These are phyloP conservation scores for Drosophila falleni DNA, from an alignment of 2,888 invertebrate species.

Conservation along the genomic window DNA sequence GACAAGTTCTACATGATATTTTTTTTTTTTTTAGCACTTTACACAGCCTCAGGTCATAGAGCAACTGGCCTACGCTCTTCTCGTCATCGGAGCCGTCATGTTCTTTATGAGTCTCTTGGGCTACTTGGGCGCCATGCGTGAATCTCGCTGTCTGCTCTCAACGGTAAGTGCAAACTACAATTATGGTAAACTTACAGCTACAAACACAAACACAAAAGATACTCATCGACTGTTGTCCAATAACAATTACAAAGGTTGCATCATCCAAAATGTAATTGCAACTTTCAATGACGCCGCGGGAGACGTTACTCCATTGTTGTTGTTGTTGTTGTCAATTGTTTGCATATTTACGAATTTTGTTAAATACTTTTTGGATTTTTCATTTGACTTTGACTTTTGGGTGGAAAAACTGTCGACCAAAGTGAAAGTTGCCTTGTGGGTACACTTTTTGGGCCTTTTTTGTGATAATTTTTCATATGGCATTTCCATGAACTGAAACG, in stretches of 20 bases:
- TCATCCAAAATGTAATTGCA: slow-evolving; percentile 36
- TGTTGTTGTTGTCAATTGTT: slow-evolving; percentile 34
- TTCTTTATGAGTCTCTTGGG: slow-evolving; percentile 91
- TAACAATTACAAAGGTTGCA: slow-evolving; percentile 29
- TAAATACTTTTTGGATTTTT: slow-evolving; percentile 33
- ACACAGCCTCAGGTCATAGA: slow-evolving; percentile 88
- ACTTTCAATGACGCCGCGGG: slow-evolving; percentile 30
- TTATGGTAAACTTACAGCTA: slow-evolving; percentile 10
- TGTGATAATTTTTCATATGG: slow-evolving; percentile 40
- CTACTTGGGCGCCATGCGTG: slow-evolving; percentile 89
- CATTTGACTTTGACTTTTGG: slow-evolving; percentile 58
- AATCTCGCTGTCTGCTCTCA: slow-evolving; percentile 89
- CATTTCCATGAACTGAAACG: slow-evolving; percentile 47
- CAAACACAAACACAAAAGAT: slow-evolving; percentile 1
- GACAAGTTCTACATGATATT: slow-evolving; percentile 6
- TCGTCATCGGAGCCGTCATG: slow-evolving; percentile 89
- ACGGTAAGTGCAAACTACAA: slow-evolving; percentile 87
- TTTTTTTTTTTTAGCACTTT: slow-evolving; percentile 86
- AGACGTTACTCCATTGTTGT: slow-evolving; percentile 4
- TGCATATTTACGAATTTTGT: slow-evolving; percentile 45
- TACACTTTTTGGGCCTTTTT: slow-evolving; percentile 33
- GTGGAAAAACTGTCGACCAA: slow-evolving; percentile 41
- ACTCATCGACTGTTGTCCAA: slow-evolving; percentile 26
- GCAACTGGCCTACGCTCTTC: slow-evolving; percentile 89
- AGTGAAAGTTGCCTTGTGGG: slow-evolving; percentile 60